Percentiles rank a stretch among this genome's conserved stretches.
Evolutionary conservation across 2,888 invertebrate genomes (phyloP).

Genomic region (Nomada ruficornis): DNA sequence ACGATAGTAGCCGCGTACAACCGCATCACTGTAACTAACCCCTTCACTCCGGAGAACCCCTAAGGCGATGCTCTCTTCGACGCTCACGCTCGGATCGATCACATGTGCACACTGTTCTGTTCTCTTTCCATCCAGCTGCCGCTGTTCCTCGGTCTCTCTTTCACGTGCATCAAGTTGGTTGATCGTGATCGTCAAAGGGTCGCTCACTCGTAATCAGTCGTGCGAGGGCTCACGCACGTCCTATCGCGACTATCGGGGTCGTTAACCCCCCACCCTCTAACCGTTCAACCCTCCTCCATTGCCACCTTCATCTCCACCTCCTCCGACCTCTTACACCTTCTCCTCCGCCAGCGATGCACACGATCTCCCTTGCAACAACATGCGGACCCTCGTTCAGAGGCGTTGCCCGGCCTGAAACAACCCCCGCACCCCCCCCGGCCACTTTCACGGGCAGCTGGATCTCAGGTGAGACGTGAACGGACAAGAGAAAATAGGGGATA

Average conservation of each 20-base stretch:
- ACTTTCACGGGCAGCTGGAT: conserved; percentile 66
- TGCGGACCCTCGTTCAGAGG: conserved; percentile 63
- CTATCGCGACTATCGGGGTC: conserved; percentile 77
- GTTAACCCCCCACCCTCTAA: conserved; percentile 70
- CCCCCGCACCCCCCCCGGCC: neutral
- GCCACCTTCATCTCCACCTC: conserved; percentile 10
- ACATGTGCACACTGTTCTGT: conserved; percentile 56
- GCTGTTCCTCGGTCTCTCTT: conserved; percentile 44
- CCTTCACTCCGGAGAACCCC: conserved; percentile 70
- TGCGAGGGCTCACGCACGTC: conserved; percentile 78
- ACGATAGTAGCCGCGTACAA: conserved; percentile 71
- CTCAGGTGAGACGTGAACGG: conserved; percentile 70
- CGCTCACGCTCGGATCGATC: conserved; percentile 74
- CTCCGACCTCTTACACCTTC: conserved; percentile 32
- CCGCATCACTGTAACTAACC: conserved; percentile 71
- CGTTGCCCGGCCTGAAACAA: conserved; percentile 48
- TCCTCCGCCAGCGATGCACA: conserved; percentile 24
- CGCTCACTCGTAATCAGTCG: conserved; percentile 77
- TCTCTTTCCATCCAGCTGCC: conserved; percentile 35
- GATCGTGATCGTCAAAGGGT: conserved; percentile 79
- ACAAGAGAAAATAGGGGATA: conserved; percentile 60
- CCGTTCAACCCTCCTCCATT: conserved; percentile 58
- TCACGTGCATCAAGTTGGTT: conserved; percentile 69
- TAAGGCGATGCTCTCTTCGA: conserved; percentile 77
- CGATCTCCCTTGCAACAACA: conserved; percentile 63